Conservation (phyloP, 2,888 invertebrate genomes). For the Xanthia togata region DNA sequence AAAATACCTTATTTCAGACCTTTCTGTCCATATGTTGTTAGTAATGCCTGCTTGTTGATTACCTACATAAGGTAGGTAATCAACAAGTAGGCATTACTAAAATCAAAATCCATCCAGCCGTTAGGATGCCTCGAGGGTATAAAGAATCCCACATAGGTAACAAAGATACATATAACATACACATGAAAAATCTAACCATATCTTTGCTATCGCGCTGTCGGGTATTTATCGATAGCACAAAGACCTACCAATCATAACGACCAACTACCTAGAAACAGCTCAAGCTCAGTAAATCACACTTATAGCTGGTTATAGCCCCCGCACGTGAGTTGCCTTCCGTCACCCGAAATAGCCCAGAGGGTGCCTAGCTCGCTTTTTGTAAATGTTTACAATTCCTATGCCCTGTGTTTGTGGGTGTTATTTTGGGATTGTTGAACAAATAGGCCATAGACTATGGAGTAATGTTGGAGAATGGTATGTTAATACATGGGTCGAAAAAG, state of each 20-base stretch:
- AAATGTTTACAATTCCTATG: constrained; percentile 74
- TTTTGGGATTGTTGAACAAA: constrained; percentile 65
- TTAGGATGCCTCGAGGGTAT: too few species aligned
- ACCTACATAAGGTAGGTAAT: too few species aligned
- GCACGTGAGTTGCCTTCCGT: constrained; percentile 72
- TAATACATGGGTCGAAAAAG: background rate
- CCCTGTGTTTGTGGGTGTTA: constrained; percentile 62
- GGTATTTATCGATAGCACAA: background rate
- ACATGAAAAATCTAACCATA: too few species aligned
- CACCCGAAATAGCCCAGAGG: constrained; percentile 73
- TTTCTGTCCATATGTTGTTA: too few species aligned
- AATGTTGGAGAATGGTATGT: constrained; percentile 31
- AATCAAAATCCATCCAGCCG: too few species aligned
- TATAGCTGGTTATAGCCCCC: constrained; percentile 29
- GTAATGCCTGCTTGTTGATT: too few species aligned
- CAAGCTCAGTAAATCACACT: constrained; percentile 48
- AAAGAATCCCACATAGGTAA: too few species aligned
- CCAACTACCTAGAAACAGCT: constrained; percentile 28
- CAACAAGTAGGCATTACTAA: too few species aligned
- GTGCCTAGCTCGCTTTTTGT: constrained; percentile 72
- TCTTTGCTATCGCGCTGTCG: background rate
- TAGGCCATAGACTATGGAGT: constrained; percentile 46
- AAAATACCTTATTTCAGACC: too few species aligned
- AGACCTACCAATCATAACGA: constrained; percentile 9
- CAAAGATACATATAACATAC: too few species aligned